Evolutionary conservation across 2,797 vertebrate genomes (phyloP), one percentile per base, ranked within the genome.

Genomic region (Platyrinchus mystaceus): DNA sequence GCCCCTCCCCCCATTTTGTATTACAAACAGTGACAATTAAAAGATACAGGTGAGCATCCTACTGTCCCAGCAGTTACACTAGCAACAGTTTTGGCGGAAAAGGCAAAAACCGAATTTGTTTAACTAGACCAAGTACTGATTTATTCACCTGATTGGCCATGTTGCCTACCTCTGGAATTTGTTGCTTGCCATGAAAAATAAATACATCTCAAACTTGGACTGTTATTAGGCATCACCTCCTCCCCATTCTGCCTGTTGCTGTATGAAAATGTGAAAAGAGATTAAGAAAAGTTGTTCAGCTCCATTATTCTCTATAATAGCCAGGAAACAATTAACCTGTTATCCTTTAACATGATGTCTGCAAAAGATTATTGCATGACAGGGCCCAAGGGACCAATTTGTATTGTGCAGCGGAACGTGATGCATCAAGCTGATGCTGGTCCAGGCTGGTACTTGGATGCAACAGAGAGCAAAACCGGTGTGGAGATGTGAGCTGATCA

Each of bases 261-360:
- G 34, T 30, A 47, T 7, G 43, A 86, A 82, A 84, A 60, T n/a
- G 27, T 50, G 70, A 43, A 80, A 89, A 77, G 16, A 16, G n/a
- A 47, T 79, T 93, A 76, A 32, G 20, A 79, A 71, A 94, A 77
- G 16, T 74, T 93, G 52, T 74, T 90, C 71, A 84, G 46, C 47
- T 88, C n/a, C 34, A 30, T 92, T 92, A 64, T 74, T 86, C 46
- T 77, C 56, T 70, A 7, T 74, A 76, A 84, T 30, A 70, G 24
- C 52, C 83, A 93, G 56, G 59, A 94, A 70, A 90, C 52, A 93
- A 79, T 87, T 93, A 83, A 76, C 74, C 47, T 88, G 37, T 77
- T 94, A 81, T 60, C 34, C 39, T 24, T 76, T 76, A 90, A 76
- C 14, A 9, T 13, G 63, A 70, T 82, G 53, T 28, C 49, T 87